Percentiles rank a stretch among this genome's conserved stretches.
phyloP scores from a whole-genome alignment of 2,113 vertebrate genomes.

The Urocitellus parryii region DNA sequence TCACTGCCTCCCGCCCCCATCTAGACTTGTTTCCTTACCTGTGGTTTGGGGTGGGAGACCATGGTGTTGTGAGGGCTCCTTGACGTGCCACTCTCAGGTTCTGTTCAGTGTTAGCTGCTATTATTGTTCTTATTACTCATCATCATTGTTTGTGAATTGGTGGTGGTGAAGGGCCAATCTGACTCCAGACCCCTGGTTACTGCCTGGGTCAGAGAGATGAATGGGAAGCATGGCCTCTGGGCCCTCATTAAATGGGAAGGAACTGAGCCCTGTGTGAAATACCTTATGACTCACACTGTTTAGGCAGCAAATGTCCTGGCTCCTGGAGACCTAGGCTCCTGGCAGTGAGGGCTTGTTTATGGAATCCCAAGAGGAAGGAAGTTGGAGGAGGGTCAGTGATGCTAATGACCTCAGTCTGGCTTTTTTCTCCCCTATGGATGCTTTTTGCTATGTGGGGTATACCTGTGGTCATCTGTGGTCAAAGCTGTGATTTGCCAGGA shows the following conservation, averaged over 20 bases:
- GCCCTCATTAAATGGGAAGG: neutral
- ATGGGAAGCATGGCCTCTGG: neutral
- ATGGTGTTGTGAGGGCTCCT: rapidly evolving
- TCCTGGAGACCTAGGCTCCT: neutral
- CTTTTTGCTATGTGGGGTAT: neutral
- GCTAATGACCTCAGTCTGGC: neutral
- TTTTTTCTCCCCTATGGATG: neutral
- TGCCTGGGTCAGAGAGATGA: neutral
- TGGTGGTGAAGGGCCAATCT: neutral
- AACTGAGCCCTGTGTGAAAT: neutral
- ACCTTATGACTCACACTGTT: neutral
- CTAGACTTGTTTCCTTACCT: neutral
- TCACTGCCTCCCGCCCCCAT: neutral
- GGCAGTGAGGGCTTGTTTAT: neutral
- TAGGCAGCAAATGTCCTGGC: neutral
- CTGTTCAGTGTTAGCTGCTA: neutral
- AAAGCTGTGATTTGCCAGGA: neutral
- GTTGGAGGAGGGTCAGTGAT: neutral
- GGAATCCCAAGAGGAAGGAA: slow-evolving; percentile 31
- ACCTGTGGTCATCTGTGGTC: too few relatives aligned
- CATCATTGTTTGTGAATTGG: neutral
- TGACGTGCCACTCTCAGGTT: neutral
- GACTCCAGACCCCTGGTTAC: neutral
- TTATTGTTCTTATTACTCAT: neutral
- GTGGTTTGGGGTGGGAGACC: neutral